Percentiles rank a stretch among this genome's conserved stretches.
These are phyloP conservation scores for Chrysolina americana DNA, from an alignment of 2,888 invertebrate species.

Conservation along the genomic window DNA sequence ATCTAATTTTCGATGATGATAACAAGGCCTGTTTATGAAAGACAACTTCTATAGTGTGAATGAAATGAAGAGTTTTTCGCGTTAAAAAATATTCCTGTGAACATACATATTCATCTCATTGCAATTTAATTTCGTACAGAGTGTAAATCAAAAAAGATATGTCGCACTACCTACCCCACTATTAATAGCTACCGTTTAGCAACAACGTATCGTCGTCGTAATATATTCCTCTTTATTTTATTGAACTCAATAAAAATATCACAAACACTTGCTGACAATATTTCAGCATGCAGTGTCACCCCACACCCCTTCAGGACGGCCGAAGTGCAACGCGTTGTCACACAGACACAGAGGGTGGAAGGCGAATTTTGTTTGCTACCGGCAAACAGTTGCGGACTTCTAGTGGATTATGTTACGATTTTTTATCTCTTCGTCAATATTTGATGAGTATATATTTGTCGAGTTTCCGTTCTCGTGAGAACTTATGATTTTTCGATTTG, in stretches of 20 bases:
- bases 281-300: constrained; percentile 66
- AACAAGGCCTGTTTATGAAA: too few species aligned
- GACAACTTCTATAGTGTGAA: too few species aligned
- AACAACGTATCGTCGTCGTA: constrained; percentile 9
- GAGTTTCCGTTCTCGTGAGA: constrained; percentile 35
- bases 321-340: constrained; percentile 31
- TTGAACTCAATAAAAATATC: constrained; percentile 63
- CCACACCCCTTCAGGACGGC: constrained; percentile 48
- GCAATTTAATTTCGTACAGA: too few species aligned
- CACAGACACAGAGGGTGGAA: constrained; percentile 32
- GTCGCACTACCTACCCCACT: not conserved
- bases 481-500: constrained; percentile 22
- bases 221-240: constrained; percentile 34
- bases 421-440: constrained; percentile 50
- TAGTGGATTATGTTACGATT: constrained; percentile 40
- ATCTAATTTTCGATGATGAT: too few species aligned
- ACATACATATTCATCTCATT: too few species aligned
- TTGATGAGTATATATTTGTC: constrained; percentile 27
- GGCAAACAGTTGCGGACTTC: constrained; percentile 46
- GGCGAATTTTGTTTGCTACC: constrained; percentile 45
- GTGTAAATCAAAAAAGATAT: too few species aligned
- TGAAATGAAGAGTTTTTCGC: too few species aligned
- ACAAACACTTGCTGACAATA: constrained; percentile 68
- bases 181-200: constrained; percentile 7
- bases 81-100: too few species aligned